Conservation (phyloP, 2,113 vertebrate genomes). For the Mus pahari region DNA sequence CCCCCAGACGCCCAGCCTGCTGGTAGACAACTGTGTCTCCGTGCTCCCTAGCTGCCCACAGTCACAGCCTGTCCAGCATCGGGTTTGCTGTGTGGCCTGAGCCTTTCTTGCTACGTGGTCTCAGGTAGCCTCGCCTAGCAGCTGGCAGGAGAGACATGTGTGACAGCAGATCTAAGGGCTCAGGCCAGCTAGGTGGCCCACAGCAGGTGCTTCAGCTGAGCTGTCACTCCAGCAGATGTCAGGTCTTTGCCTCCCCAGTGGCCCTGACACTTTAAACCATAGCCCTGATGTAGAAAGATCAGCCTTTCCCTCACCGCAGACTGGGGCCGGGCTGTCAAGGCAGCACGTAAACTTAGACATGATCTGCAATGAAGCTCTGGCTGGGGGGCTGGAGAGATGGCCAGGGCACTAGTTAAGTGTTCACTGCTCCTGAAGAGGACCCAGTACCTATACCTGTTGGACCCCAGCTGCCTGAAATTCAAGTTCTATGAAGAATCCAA, state of each 20-base stretch:
- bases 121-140: not conserved
- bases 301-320: not conserved
- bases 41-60: not conserved
- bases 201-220: not conserved
- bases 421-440: not conserved
- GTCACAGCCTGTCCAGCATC: not conserved
- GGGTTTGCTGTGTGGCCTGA: not conserved
- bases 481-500: not conserved
- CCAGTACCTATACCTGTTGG: not conserved
- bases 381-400: not conserved
- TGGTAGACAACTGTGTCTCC: not conserved
- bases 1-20: not conserved
- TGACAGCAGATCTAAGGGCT: not conserved
- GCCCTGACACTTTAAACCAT: not conserved
- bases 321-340: not conserved
- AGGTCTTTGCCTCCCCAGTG: not conserved
- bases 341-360: not conserved
- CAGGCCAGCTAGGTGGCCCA: not conserved
- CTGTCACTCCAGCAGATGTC: rapidly evolving
- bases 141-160: not conserved
- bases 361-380: not conserved
- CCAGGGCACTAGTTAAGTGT: not conserved
- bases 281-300: not conserved
- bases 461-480: not conserved
- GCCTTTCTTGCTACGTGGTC: not conserved